Base-by-base conservation (phyloP, 2,113 vertebrate species). In the Vulpes lagopus region DNA sequence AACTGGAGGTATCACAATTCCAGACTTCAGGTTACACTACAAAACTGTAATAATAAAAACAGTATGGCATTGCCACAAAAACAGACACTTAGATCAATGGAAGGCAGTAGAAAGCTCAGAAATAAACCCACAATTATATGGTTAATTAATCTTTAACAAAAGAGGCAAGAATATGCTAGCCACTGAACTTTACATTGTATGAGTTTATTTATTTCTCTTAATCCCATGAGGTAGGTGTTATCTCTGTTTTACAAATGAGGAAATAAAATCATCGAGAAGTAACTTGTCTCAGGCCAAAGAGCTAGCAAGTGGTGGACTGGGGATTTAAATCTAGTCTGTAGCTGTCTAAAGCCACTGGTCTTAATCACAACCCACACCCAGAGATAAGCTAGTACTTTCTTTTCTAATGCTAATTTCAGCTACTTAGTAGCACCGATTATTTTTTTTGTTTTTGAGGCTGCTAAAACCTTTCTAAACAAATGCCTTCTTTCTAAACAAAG, bases 191-290 rank as follows among this genome's bases (percentile, higher is more conserved):
- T 3, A 78, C 6, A 89, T 6, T 6, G 55, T 32, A 25, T 55
- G 17, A 23, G 53, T 5, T 69, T 32, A 84, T 60, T 59, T 76
- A 83, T 49, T 51, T 38, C 22, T 90, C 57, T 69, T 11, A 96
- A 80, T 81, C 32, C 82, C 59, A 65, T 11, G 12, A 85, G 14
- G n/a, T 49, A 49, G 15, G n/a, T 79, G 30, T 22, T 53, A 89
- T 38, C 67, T 69, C 57, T 8, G 17, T 8, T 35, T 35, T 69
- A 69, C 32, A 69, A 69, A 35, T 10, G 32, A 94, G 19, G 14
- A 83, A 91, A 91, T 74, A 87, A 95, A 85, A 67, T 67, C 43
- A 84, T 2, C 59, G 82, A 80, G 53, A 81, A 94, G 51, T 53
- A 93, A 69, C 35, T 51, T 73, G 17, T 67, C 51, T 85, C 43